Conservation (phyloP, 2,888 invertebrate species). For the Dermolepida albohirtum region DNA sequence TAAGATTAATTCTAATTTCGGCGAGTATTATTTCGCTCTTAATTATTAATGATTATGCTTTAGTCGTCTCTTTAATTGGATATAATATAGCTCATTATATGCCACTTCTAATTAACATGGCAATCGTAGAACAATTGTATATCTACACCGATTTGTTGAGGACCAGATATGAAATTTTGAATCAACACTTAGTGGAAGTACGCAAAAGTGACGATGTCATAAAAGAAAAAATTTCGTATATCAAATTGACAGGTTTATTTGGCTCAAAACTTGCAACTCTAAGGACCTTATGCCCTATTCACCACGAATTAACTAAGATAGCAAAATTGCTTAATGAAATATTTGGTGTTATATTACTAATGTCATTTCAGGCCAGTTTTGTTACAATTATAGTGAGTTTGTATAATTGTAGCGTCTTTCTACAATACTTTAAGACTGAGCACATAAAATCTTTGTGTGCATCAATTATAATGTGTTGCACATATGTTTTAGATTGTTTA, state of each 20-base stretch:
- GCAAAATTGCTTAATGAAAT: constrained; percentile 50
- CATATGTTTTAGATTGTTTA: constrained; percentile 50
- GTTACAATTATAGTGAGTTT: constrained; percentile 52
- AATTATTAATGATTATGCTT: constrained; percentile 37
- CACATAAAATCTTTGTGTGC: constrained; percentile 33
- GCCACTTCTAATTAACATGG: constrained; percentile 45
- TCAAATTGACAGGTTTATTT: constrained; percentile 46
- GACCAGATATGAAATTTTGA: constrained; percentile 48
- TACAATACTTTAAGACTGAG: constrained; percentile 34
- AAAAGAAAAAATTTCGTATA: constrained; percentile 40
- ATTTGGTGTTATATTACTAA: constrained; percentile 52
- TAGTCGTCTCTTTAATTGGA: constrained; percentile 13
- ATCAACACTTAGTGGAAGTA: constrained; percentile 48
- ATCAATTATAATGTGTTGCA: constrained; percentile 41
- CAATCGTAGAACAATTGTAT: constrained; percentile 47
- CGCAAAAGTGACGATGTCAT: constrained; percentile 35
- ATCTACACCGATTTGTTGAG: constrained; percentile 46
- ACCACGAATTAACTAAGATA: constrained; percentile 53
- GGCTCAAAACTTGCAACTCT: constrained; percentile 47
- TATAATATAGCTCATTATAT: constrained; percentile 44
- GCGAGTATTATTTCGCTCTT: constrained; percentile 44
- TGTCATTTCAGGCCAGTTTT: constrained; percentile 52
- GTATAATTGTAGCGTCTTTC: constrained; percentile 47
- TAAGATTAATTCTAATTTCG: constrained; percentile 25
- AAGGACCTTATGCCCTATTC: constrained; percentile 50